Evolutionary conservation across 2,113 vertebrate species (phyloP), one percentile per base, ranked within the genome.

Genomic region (Prochilodus magdalenae): DNA sequence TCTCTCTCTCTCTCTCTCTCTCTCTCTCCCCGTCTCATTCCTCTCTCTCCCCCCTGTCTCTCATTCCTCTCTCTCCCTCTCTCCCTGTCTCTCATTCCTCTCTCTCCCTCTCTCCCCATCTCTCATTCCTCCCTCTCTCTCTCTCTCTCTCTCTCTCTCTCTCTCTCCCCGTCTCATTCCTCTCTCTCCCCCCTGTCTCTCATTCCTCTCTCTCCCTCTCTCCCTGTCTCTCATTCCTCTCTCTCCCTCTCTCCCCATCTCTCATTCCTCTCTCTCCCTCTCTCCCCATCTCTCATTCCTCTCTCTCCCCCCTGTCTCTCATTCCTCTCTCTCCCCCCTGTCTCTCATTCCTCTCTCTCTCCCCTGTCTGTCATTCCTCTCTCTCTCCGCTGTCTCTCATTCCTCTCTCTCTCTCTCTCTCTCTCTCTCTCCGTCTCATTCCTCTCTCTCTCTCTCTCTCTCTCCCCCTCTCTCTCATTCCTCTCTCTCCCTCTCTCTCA

Each of bases 161-260:
- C 69, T 77, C 59, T 79, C 36, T 36, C 7, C 36, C 7, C 7
- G 7, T 44, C 40, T 44, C 40, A 7, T 8, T 44, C 40, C 1
- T 10, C 40, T 44, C 11, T 44, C 11, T 10, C 40, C 8, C 8
- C 11, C 40, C 40, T 44, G 40, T 44, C 11, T 44, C 8, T 44
- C 11, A 2, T 51, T 51, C 49, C 18, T 3, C 14, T 51, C 2
- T 18, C 13, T 16, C 1, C 57, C 72, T 77, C 59, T 75, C 36
- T 18, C 13, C 5, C 1, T 55, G 69, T 77, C 59, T 75, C 36
- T 67, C 11, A 18, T 26, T 49, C 15, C n/a, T 22, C 49, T 26
- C 65, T 60, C 27, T 63, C 57, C 40, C 63, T 29, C 75, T 47
- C 63, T 73, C 74, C 47, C 63, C 3, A 36, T 36, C 36, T 36